Conservation (phyloP, 1,140 invertebrate genomes). For the Drosophila sturtevanti region DNA sequence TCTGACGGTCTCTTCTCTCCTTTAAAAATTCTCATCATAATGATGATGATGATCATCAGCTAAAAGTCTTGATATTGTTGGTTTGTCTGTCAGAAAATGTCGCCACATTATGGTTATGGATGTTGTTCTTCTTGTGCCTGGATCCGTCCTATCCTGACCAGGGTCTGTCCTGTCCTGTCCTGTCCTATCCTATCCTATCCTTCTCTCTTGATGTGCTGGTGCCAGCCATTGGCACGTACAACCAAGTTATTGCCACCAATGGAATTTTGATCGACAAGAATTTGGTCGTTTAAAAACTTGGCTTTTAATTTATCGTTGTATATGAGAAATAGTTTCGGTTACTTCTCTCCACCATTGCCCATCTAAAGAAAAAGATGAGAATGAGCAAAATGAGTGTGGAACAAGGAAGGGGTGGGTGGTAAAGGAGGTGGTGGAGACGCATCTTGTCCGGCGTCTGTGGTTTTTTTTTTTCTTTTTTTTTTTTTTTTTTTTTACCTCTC, state of each 20-base stretch:
- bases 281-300: conserved; percentile 82
- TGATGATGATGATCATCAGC: neutral
- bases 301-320: conserved; percentile 82
- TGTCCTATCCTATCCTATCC: neutral
- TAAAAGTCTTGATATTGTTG: neutral
- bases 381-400: neutral
- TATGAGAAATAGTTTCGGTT: conserved; percentile 82
- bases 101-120: conserved; percentile 48
- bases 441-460: conserved; percentile 44
- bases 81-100: conserved; percentile 15
- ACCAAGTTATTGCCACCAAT: conserved; percentile 76
- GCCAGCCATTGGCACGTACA: conserved; percentile 76
- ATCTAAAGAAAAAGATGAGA: conserved; percentile 10
- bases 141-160: neutral
- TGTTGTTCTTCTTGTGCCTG: conserved; percentile 3
- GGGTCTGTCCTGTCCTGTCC: neutral
- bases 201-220: conserved; percentile 24
- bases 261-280: conserved; percentile 83
- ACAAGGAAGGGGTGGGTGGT: neutral
- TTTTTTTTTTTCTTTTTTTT: conserved; percentile 37
- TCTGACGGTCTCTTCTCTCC: neutral
- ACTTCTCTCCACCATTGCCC: conserved; percentile 51
- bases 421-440: conserved; percentile 34
- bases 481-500: neutral
- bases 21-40: neutral